Evolutionary conservation across 2,888 invertebrate species (phyloP), one percentile per base, ranked within the genome.

Genomic region (Epiblema foenella): DNA sequence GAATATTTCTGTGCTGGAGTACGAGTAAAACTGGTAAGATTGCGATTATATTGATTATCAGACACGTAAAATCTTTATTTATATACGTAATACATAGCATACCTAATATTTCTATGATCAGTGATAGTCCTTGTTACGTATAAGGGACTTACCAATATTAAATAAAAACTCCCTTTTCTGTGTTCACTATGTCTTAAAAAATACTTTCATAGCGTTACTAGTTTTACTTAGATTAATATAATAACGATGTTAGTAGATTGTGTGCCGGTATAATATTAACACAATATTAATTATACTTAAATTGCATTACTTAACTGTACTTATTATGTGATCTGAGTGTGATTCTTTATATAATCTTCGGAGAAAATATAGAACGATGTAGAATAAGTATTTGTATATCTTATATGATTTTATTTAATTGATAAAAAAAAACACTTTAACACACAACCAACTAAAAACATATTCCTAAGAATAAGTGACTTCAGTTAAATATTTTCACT

Each of bases 1-100:
- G 88, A 80, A 79, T 78, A 79, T 73, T 86, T 81, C 62, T 67
- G 86, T 86, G 83, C 75, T 75, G 78, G 79, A 81, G 82, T 77
- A 76, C 75, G 74, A 69, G 76, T 67, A 78, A 75, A 75, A 69
- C 78, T 80, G 87, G 89, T 89, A 78, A 86, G 88, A 51, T 67
- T 57, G 49, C 39, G 29, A 62, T 56, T 59, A 33, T 17, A 42
- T 17, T 49, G 5, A 29, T 29, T 4, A 29, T 29, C 29, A 29
- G 29, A 29, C 29, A 33, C 33, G 5, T 8, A 33, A 33, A 33
- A 33, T 24, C 24, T 24, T 24, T 24, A 1, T 3, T 24, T 24
- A 24, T 24, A 24, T 3, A 24, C 1, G 24, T 24, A 24, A 24
- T 24, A 24, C n/a, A n/a, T n/a, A n/a, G n/a, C n/a, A n/a, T 5